phyloP scores from a whole-genome alignment of 2,113 vertebrate genomes.

The Poeciliopsis retropinna region DNA sequence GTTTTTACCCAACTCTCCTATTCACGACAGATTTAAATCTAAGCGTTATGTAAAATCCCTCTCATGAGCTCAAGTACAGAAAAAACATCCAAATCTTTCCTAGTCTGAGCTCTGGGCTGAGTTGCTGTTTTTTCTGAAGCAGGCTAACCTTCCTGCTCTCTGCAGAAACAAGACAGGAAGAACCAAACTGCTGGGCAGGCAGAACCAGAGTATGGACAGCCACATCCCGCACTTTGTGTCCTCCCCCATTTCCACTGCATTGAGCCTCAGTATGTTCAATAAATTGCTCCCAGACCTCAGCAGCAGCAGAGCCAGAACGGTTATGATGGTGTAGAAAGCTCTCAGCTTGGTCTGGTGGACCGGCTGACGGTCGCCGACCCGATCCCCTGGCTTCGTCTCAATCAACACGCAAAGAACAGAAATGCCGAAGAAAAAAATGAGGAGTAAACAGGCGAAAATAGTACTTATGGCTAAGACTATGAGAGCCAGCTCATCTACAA shows the following conservation, averaged over 20 bases:
- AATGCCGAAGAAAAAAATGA: not conserved
- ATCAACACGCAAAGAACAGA: not conserved
- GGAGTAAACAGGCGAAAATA: not conserved
- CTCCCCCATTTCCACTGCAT: not conserved
- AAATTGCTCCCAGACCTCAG: not conserved
- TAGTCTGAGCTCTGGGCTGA: not conserved
- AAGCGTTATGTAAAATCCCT: too few relatives aligned
- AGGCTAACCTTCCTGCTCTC: not conserved
- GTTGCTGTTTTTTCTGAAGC: not conserved
- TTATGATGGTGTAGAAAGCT: conserved; percentile 1
- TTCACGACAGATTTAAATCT: too few relatives aligned
- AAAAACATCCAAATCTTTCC: not conserved
- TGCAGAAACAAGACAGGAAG: conserved; percentile 1
- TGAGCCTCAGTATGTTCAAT: rapidly evolving
- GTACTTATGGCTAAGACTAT: not conserved
- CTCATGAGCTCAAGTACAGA: too few relatives aligned
- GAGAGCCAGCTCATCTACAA: not conserved
- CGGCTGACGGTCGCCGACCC: too few relatives aligned
- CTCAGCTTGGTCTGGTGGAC: not conserved
- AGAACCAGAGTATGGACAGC: not conserved
- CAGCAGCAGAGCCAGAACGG: not conserved
- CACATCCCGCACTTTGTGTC: not conserved
- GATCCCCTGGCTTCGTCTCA: not conserved
- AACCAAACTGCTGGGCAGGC: conserved; percentile 8
- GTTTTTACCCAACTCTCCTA: too few relatives aligned